Conservation (phyloP, 2,888 invertebrate genomes). For the Cheilosia urbana region DNA sequence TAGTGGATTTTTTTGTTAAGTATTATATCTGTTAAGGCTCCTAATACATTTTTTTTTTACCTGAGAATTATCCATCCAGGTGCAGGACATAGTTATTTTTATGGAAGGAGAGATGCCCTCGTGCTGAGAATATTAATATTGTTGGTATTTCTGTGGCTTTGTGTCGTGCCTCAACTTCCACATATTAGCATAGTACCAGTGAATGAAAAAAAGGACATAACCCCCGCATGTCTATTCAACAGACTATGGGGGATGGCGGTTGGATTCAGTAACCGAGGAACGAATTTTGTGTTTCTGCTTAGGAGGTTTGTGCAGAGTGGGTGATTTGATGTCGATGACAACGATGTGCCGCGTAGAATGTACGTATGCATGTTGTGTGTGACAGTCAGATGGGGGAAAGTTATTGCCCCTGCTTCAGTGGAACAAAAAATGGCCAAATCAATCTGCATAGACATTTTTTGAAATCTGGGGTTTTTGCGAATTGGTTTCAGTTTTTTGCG, state of each 20-base stretch:
- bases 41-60: constrained; percentile 17
- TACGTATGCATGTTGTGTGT: not conserved
- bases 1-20: constrained; percentile 16
- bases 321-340: constrained; percentile 39
- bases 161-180: constrained; percentile 1
- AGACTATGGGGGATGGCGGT: constrained; percentile 20
- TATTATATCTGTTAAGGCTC: constrained; percentile 41
- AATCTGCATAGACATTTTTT: constrained; percentile 39
- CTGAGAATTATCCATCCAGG: constrained; percentile 35
- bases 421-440: constrained; percentile 25
- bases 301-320: not conserved
- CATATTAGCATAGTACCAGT: constrained; percentile 9
- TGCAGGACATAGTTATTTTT: constrained; percentile 12
- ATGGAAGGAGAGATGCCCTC: not conserved
- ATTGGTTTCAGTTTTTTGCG: not conserved
- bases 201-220: constrained; percentile 14
- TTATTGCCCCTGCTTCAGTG: constrained; percentile 15
- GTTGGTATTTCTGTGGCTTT: constrained; percentile 31
- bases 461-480: constrained; percentile 4
- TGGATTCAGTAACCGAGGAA: constrained; percentile 16
- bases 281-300: constrained; percentile 5
- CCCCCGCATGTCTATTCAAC: constrained; percentile 38
- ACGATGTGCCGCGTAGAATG: constrained; percentile 1
- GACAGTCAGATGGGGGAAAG: not conserved
- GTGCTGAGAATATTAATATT: constrained; percentile 51